Evolutionary conservation across 1,140 invertebrate species (phyloP), one percentile per base, ranked within the genome.

Genomic region (Sipha flava): DNA sequence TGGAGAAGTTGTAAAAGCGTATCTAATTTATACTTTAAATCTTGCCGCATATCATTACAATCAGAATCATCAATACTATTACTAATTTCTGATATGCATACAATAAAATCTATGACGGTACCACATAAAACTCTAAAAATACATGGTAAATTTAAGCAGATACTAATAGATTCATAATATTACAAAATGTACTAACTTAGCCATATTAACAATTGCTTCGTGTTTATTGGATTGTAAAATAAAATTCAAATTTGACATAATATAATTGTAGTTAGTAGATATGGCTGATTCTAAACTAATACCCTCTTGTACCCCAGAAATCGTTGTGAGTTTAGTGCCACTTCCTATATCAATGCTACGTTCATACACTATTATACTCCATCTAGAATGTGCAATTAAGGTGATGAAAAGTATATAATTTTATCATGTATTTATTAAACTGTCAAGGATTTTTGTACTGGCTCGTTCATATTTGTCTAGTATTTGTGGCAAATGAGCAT

Each of bases 401-500:
- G 21, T 57, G 23, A n/a, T 52, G 3, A 77, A 34, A n/a, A 54
- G 52, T 21, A 0, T 26, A 29, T 23, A 23, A 26, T n/a, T 3
- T 75, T 29, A 16, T 23, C 0, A 26, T 29, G 18, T 26, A 40
- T 37, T 21, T 54, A 57, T 80, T 84, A 68, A 92, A 89, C 95
- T 91, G 86, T 98, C 96, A 37, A 98, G 87, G 92, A 98, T 97
- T 87, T 97, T 98, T 52, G 95, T 96, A 81, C 95, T 93, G 10
- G 96, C 95, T 82, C 94, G 92, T 87, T 98, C 96, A 84, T 98
- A 95, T 81, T 94, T 92, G 84, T 98, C 95, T 9, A 98, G 86
- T 37, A 98, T 88, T 83, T 95, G 92, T 18, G 95, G 93, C 54
- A 98, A 87, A 86, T 97, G 94, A 7, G 95, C 92, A 82, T 98